Percentiles rank a stretch among this genome's conserved stretches.
Evolutionary conservation across 2,888 invertebrate species (phyloP).

Genomic region (Meta bourneti): DNA sequence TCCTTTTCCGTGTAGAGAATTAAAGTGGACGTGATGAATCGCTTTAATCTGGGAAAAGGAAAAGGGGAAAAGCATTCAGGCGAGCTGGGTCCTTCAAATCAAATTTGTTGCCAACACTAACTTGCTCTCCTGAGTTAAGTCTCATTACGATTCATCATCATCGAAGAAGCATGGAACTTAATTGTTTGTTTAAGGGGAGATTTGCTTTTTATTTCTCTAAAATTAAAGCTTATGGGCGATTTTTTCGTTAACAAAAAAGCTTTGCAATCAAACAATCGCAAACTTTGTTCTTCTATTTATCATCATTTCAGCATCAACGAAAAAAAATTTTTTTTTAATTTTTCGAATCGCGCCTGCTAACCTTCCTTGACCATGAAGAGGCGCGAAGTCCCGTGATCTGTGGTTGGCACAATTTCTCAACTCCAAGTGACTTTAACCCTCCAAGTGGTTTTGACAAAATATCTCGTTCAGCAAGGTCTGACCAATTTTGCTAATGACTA

Average conservation of each 20-base stretch:
- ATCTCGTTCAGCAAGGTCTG: too few species aligned
- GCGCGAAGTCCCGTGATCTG: too few species aligned
- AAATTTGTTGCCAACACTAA: neutral
- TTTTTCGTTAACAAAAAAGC: neutral
- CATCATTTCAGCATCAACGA: too few species aligned
- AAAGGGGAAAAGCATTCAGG: slow-evolving; percentile 21
- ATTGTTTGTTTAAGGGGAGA: neutral
- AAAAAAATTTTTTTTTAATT: too few species aligned
- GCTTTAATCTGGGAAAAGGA: slow-evolving; percentile 1
- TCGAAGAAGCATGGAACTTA: neutral
- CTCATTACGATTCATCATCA: neutral
- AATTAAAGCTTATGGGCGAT: neutral
- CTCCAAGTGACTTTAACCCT: too few species aligned
- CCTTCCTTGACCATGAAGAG: too few species aligned
- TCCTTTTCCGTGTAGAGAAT: slow-evolving; percentile 45
- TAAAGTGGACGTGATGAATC: slow-evolving; percentile 54
- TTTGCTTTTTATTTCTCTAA: neutral
- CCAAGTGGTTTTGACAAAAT: too few species aligned
- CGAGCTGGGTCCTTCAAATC: neutral
- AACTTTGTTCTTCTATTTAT: too few species aligned
- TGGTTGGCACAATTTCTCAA: too few species aligned
- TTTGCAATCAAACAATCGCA: too few species aligned
- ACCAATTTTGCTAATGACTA: too few species aligned
- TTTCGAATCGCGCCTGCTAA: too few species aligned
- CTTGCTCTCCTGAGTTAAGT: neutral